These are phyloP conservation scores for Coenobita brevimanus DNA, from an alignment of 1,140 invertebrate genomes.

Conservation along the genomic window DNA sequence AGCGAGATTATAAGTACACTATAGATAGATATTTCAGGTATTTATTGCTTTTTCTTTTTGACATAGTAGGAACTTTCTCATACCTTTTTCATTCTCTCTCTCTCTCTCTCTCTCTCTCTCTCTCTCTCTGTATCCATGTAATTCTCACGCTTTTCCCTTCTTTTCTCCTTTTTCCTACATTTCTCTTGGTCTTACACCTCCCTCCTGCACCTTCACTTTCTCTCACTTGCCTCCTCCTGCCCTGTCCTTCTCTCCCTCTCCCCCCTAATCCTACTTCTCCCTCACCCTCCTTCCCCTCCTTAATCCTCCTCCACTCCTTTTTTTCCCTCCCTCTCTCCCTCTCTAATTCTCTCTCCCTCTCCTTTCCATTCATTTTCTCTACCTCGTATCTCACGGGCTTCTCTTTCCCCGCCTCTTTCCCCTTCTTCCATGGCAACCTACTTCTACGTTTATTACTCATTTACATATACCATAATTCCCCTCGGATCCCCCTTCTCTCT, in stretches of 20 bases:
- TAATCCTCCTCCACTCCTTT: too few species aligned
- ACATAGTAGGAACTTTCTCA: too few species aligned
- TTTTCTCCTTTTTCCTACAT: background rate
- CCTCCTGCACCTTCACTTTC: background rate
- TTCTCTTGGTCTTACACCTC: background rate
- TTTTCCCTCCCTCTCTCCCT: too few species aligned
- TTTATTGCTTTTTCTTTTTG: too few species aligned
- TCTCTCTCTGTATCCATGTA: background rate
- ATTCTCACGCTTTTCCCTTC: background rate
- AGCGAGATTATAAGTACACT: too few species aligned
- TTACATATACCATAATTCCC: background rate
- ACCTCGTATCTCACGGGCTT: background rate
- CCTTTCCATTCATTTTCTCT: background rate
- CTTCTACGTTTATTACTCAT: too few species aligned
- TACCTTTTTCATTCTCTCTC: background rate
- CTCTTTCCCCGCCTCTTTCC: background rate
- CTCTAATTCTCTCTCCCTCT: background rate
- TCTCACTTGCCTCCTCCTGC: background rate
- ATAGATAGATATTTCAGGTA: too few species aligned
- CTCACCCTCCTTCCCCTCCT: slow-evolving; percentile 5
- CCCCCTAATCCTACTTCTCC: background rate
- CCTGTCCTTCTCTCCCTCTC: background rate
- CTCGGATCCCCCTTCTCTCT: background rate
- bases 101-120: background rate
- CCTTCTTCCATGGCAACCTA: too few species aligned